Conservation (phyloP, 2,888 invertebrate genomes). For the Cinara cedri region DNA sequence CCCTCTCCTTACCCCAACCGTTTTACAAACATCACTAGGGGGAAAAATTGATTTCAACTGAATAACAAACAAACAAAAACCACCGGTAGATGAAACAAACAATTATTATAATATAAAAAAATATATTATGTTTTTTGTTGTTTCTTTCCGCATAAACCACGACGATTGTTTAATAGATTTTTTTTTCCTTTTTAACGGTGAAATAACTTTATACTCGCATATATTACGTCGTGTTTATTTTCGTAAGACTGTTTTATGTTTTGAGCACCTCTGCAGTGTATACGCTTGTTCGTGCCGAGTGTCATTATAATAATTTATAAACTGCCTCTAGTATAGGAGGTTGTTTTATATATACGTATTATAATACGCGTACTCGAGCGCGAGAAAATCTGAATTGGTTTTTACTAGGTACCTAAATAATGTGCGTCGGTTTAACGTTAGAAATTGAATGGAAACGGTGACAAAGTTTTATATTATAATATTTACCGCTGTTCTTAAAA, state of each 20-base stretch:
- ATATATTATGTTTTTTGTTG: no score
- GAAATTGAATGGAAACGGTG: not conserved
- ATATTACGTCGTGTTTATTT: constrained; percentile 1
- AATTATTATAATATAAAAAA: no score
- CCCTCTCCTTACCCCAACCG: not conserved
- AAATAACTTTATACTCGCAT: constrained; percentile 1
- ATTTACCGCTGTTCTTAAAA: no score
- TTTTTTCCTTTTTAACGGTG: not conserved
- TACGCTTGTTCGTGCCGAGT: not conserved
- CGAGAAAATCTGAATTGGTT: constrained; percentile 17
- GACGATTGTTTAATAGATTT: constrained; percentile 4
- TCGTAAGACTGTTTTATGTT: not conserved
- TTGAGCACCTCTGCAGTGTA: not conserved
- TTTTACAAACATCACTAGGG: not conserved
- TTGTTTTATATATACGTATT: no score
- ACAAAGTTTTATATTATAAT: no score
- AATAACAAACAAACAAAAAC: no score
- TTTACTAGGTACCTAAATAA: not conserved
- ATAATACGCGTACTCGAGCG: not conserved
- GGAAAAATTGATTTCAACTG: not conserved
- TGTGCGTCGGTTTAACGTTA: not conserved
- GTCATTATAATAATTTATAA: constrained; percentile 24
- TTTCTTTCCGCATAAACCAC: not conserved
- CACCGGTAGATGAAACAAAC: no score
- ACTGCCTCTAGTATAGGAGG: not conserved